Evolutionary conservation across 1,140 invertebrate genomes (phyloP), one percentile per base, ranked within the genome.

Genomic region (Aethina tumida): DNA sequence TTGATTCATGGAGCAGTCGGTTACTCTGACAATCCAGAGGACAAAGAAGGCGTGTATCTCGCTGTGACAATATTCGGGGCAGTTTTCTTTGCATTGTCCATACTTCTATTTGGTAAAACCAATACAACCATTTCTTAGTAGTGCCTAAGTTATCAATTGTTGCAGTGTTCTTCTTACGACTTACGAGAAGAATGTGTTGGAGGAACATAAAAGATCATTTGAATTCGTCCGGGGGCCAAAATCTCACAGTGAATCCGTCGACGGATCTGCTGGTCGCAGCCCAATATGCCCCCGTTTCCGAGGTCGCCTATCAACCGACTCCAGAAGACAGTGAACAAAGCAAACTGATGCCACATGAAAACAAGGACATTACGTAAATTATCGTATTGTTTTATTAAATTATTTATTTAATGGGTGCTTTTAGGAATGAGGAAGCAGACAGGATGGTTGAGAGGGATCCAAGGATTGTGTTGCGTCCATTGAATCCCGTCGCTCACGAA

Each of bases 201-300:
- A 43, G 51, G 12, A 49, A 41, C 26, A 39, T 29, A 3, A 59
- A 57, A 47, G 54, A 56, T 19, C 54, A 56, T 35, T 28, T 58
- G 29, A 47, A 49, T 20, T 46, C 49, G 4, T 45, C 48, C 5
- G 51, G 53, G 7, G 56, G 56, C 5, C 55, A 57, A 38, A 53
- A 49, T 5, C 40, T 59, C n/a, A 60, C 57, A 13, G 52, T 70
- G 31, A 78, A 77, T 64, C 76, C 76, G 20, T 78, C 76, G n/a
- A 79, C 76, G n/a, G 76, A 79, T 65, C 68, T 77, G 14, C 60
- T 79, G 34, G 75, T 80, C 20, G 68, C 74, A 2, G 75, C 76
- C 15, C 76, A 79, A 60, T 79, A 80, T 60, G 75, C 72, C 26
- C 75, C 75, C 0, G 73, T 79, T 4, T 70, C 74, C 7, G 77